Evolutionary conservation across 2,113 vertebrate genomes (phyloP).

Genomic region (Callipepla squamata): DNA sequence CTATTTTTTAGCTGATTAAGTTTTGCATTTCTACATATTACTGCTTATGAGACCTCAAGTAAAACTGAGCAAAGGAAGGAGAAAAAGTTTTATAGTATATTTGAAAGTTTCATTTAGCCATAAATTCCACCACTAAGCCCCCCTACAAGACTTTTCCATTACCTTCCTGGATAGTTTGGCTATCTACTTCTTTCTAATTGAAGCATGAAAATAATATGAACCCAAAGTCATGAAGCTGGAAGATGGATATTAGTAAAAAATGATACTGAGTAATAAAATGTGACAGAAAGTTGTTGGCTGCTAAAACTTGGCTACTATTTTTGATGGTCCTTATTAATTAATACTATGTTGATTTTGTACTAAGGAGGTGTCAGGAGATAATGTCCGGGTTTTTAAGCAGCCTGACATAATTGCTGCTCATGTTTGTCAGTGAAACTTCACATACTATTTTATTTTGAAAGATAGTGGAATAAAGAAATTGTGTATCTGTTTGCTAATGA

Average conservation of each 20-base stretch:
- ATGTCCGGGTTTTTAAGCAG: slow-evolving; percentile 9
- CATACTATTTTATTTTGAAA: not conserved
- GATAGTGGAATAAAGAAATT: not conserved
- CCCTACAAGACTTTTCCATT: slow-evolving; percentile 69
- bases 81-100: slow-evolving; percentile 55
- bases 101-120: slow-evolving; percentile 68
- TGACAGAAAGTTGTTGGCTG: slow-evolving; percentile 73
- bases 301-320: slow-evolving; percentile 15
- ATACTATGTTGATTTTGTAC: slow-evolving; percentile 53
- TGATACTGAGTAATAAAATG: slow-evolving; percentile 68
- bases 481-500: slow-evolving; percentile 8
- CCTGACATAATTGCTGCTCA: not conserved
- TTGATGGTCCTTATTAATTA: slow-evolving; percentile 67
- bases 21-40: slow-evolving; percentile 63
- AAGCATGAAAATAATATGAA: slow-evolving; percentile 77
- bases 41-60: slow-evolving; percentile 58
- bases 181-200: slow-evolving; percentile 74
- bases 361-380: slow-evolving; percentile 49
- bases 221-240: slow-evolving; percentile 67
- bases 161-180: slow-evolving; percentile 55
- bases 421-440: slow-evolving; percentile 35
- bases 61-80: slow-evolving; percentile 50
- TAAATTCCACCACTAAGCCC: slow-evolving; percentile 57
- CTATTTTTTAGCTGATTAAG: slow-evolving; percentile 66
- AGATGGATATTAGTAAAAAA: slow-evolving; percentile 70